These are phyloP conservation scores for Plecotus auritus DNA, from an alignment of 2,113 vertebrate species.

Conservation along the genomic window DNA sequence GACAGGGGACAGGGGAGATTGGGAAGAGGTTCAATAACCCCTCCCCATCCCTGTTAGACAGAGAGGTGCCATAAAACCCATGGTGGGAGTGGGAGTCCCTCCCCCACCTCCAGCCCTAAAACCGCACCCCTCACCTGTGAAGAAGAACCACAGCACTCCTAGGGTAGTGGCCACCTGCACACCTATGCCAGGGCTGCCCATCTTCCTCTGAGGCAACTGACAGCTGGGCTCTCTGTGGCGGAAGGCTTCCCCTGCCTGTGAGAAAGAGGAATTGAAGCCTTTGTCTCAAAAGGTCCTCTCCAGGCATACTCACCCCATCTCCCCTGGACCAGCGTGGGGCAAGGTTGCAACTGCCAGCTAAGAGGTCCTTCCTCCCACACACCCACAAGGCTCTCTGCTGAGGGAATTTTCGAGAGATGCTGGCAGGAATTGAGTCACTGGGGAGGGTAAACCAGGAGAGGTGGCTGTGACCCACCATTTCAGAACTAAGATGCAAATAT, in stretches of 20 bases:
- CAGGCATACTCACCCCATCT: not conserved
- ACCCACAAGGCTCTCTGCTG: not conserved
- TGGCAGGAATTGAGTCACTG: not conserved
- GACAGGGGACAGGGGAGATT: not conserved
- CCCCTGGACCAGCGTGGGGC: not conserved
- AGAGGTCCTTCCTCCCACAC: not conserved
- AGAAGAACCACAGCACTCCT: constrained; percentile 43
- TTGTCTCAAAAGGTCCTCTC: not conserved
- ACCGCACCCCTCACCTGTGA: constrained; percentile 57
- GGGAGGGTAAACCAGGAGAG: not conserved
- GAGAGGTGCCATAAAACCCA: not conserved
- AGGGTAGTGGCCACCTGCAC: not conserved
- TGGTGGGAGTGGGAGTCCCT: not conserved
- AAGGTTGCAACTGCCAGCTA: not conserved
- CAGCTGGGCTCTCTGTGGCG: constrained; percentile 22
- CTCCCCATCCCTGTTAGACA: not conserved
- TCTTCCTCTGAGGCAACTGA: constrained; percentile 43
- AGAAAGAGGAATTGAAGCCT: constrained; percentile 14
- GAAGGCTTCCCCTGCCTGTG: not conserved
- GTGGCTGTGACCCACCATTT: not conserved
- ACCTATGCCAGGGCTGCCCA: not conserved
- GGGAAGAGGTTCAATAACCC: not conserved
- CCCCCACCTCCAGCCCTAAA: not conserved
- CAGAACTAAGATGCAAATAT: not conserved
- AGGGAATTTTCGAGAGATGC: not conserved